These are phyloP conservation scores for Micronycteris hirsuta DNA, from an alignment of 2,113 vertebrate genomes.

Conservation along the genomic window DNA sequence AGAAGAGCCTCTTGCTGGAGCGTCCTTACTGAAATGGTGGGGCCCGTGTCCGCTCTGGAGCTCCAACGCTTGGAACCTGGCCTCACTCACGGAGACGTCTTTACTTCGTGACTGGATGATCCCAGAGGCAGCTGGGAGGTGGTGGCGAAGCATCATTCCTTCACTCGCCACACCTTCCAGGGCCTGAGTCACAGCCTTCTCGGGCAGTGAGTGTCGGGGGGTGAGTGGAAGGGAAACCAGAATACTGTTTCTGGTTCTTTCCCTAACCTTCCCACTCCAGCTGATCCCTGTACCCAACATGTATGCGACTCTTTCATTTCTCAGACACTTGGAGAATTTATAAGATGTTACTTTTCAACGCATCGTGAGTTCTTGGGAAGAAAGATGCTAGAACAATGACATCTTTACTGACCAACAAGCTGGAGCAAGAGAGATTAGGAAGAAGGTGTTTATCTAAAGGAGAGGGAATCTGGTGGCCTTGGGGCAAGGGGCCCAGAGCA, in stretches of 20 bases:
- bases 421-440: background rate
- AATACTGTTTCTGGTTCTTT: background rate
- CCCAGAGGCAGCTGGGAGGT: background rate
- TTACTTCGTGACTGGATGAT: background rate
- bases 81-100: background rate
- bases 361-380: background rate
- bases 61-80: background rate
- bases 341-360: conserved; percentile 2
- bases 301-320: background rate
- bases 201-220: background rate
- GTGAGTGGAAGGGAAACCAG: background rate
- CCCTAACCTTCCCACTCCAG: background rate
- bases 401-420: background rate
- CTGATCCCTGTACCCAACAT: background rate
- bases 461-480: background rate
- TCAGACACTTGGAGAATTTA: background rate
- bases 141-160: background rate
- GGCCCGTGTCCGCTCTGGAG: background rate
- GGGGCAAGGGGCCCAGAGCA: background rate
- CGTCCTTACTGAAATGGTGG: background rate
- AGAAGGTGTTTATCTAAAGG: background rate
- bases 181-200: background rate
- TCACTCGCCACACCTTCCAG: background rate
- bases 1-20: background rate
- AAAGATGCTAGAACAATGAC: background rate